These are phyloP conservation scores for Capreolus pygargus DNA, from an alignment of 2,113 vertebrate species.

Conservation along the genomic window DNA sequence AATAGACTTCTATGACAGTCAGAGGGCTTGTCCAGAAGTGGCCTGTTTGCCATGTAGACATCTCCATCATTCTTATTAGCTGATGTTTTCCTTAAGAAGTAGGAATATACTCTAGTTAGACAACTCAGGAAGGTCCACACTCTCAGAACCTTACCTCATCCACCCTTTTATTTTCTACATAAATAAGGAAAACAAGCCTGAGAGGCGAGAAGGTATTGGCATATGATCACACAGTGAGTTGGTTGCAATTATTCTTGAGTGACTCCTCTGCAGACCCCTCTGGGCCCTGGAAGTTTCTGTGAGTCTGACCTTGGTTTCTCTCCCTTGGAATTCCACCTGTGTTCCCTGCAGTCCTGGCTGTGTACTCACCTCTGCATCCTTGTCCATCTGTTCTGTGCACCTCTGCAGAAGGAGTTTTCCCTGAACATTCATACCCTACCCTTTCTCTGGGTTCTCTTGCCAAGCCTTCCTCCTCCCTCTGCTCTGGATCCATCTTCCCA, in stretches of 20 bases:
- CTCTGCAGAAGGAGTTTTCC: accelerated
- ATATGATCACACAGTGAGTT: neutral
- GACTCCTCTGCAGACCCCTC: neutral
- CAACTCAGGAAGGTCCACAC: neutral
- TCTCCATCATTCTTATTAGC: neutral
- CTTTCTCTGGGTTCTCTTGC: neutral
- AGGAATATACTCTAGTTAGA: neutral
- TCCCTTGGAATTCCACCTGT: neutral
- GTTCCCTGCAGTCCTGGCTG: accelerated
- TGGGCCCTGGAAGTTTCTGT: too few relatives aligned
- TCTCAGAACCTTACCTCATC: neutral
- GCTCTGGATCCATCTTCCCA: neutral
- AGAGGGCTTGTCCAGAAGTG: neutral
- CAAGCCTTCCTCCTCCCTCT: neutral
- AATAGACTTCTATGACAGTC: neutral
- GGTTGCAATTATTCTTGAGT: accelerated
- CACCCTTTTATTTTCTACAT: neutral
- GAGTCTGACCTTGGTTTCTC: neutral
- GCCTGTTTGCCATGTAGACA: accelerated
- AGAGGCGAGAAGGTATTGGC: neutral
- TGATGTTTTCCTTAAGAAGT: neutral
- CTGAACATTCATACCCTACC: accelerated
- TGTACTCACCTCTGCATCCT: accelerated
- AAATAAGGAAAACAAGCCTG: neutral
- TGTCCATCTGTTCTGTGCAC: accelerated